Percentiles rank a stretch among this genome's conserved stretches.
Evolutionary conservation across 2,113 vertebrate species (phyloP).

Genomic region (Trichechus manatus): DNA sequence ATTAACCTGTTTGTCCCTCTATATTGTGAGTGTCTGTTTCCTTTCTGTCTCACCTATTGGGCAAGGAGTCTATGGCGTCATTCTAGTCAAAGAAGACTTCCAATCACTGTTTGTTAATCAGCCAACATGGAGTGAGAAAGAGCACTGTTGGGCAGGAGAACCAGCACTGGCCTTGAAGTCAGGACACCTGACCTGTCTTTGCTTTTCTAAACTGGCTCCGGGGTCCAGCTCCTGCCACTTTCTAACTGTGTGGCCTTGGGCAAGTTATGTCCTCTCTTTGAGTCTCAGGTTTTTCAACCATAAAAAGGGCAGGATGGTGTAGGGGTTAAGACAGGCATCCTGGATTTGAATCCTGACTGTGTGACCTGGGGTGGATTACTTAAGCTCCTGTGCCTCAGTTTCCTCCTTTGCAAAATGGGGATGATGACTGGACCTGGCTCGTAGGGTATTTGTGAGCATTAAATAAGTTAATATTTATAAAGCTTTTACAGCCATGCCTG

Average conservation of each 20-base stretch:
- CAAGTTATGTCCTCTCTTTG: not conserved
- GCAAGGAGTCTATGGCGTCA: not conserved
- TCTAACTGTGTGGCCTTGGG: not conserved
- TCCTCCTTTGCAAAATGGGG: not conserved
- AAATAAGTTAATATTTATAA: not conserved
- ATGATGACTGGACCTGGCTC: not conserved
- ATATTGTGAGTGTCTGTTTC: not conserved
- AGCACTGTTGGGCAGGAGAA: not conserved
- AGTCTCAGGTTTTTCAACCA: not conserved
- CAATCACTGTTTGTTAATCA: not conserved
- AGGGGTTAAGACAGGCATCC: not conserved
- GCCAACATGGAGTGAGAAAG: not conserved
- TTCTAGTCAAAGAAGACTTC: not conserved
- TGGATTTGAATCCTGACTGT: not conserved
- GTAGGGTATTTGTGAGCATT: not conserved
- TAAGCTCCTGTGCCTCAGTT: not conserved
- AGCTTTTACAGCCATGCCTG: not conserved
- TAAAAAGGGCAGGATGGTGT: not conserved
- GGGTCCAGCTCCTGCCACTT: rapidly evolving
- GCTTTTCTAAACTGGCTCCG: not conserved
- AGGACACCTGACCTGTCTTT: too few relatives aligned
- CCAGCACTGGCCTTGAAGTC: not conserved
- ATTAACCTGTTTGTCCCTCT: not conserved
- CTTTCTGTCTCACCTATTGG: not conserved
- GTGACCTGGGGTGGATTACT: not conserved